Conservation (phyloP, 2,888 invertebrate species). For the Archaeoteleia sp. region DNA sequence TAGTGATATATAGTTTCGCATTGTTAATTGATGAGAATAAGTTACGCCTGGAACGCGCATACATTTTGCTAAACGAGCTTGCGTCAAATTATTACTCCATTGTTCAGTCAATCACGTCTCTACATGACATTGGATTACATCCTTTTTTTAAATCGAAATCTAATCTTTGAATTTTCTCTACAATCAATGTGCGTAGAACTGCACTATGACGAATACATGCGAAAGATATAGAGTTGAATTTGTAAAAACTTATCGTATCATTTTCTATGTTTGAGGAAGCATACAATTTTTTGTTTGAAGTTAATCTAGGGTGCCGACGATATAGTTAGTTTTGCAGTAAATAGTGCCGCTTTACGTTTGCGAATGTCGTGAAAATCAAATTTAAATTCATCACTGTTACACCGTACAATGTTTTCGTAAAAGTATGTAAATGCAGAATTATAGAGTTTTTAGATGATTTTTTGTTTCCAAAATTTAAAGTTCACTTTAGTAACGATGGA, state of each 20-base stretch:
- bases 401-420: too few relatives aligned
- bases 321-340: not conserved
- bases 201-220: constrained; percentile 55
- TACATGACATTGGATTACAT: constrained; percentile 48
- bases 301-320: too few relatives aligned
- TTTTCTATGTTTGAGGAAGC: too few relatives aligned
- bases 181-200: constrained; percentile 53
- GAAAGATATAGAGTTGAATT: constrained; percentile 53
- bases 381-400: too few relatives aligned
- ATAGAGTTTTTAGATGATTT: too few relatives aligned
- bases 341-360: constrained; percentile 55
- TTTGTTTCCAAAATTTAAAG: too few relatives aligned
- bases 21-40: constrained; percentile 27
- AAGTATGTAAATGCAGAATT: too few relatives aligned
- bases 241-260: too few relatives aligned
- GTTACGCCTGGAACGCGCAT: constrained; percentile 50
- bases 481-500: constrained; percentile 17
- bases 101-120: constrained; percentile 44
- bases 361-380: constrained; percentile 24
- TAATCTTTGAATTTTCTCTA: constrained; percentile 27
- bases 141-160: constrained; percentile 27
- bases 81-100: constrained; percentile 51
- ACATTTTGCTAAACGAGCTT: constrained; percentile 57
- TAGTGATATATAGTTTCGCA: constrained; percentile 43
- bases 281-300: not conserved